Base-by-base conservation (phyloP, 2,888 invertebrate genomes). In the Bombylius major region DNA sequence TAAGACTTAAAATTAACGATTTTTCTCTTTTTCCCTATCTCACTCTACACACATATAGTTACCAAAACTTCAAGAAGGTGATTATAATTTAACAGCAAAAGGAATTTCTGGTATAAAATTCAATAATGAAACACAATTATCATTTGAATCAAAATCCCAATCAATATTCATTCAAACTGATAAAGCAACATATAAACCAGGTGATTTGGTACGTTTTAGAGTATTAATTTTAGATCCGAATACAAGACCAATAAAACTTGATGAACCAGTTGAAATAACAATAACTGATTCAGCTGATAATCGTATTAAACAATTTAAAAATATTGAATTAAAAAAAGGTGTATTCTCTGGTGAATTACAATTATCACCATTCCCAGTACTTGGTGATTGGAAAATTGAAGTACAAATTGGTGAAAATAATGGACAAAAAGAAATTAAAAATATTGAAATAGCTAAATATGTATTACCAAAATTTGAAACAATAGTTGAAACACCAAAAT, bases 101-200 rank as follows among this genome's bases (percentile, higher is more conserved):
- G 89, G 91, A 9, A 77, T 82, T 34, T 80, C 84, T 5, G 89
- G 89, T 1, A 76, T 87, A 46, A 78, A 79, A 58, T 91, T 92
- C 70, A 78, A 79, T 54, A 83, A 87, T 62, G 79, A 84, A n/a
- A 85, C 85, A 1, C 77, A 80, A 79, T 56, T 92, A 81, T 75
- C 79, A 82, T 60, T 81, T 82, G 62, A 86, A 91, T 67, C 87
- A 86, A 65, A 91, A 67, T 87, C 87, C 9, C 86, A 87, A 67
- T 87, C 89, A n/a, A 81, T 92, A 8, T 88, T 92, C 67, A 82
- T 95, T 55, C 95, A 96, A 70, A 93, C 93, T 0, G 95, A 96
- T 72, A 89, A 91, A 74, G 84, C 90, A 14, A 84, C 92, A 61
- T 96, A 95, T 72, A 88, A 91, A 69, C 93, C 94, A 0, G 86